phyloP scores from a whole-genome alignment of 2,797 vertebrate species.

The Cossypha heuglini region DNA sequence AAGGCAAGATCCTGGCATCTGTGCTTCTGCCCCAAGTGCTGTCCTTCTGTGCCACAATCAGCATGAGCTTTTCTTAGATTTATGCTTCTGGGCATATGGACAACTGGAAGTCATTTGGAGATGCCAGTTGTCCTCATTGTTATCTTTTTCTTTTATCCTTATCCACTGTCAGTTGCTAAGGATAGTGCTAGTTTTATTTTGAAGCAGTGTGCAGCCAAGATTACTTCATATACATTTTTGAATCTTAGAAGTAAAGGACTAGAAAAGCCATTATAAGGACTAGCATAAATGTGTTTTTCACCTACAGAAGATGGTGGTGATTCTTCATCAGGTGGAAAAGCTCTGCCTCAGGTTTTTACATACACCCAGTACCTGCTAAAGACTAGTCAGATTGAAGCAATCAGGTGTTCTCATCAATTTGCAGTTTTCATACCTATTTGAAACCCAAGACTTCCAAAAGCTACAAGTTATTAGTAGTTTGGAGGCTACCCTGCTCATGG shows the following conservation, averaged over 20 bases:
- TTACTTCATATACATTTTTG: neutral
- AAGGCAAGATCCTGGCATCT: conserved; percentile 64
- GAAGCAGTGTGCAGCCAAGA: neutral
- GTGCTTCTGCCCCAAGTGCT: conserved; percentile 57
- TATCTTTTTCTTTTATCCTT: neutral
- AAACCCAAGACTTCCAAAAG: neutral
- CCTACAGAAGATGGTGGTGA: neutral
- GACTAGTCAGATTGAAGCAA: neutral
- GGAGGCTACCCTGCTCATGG: neutral
- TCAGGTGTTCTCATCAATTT: neutral
- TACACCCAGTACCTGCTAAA: neutral
- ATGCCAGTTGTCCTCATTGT: conserved; percentile 41
- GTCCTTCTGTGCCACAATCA: conserved; percentile 59
- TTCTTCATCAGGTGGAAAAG: neutral
- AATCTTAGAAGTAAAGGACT: neutral
- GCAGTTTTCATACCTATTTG: neutral
- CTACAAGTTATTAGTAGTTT: neutral
- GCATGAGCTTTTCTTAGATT: conserved; percentile 62
- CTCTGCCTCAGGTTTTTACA: neutral
- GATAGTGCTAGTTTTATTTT: neutral
- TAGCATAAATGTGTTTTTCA: neutral
- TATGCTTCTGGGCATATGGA: conserved; percentile 53
- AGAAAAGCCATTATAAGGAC: neutral
- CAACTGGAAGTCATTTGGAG: conserved; percentile 64
- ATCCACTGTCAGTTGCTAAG: neutral